Conservation (phyloP, 2,888 invertebrate genomes). For the Ornithoptera alexandrae region DNA sequence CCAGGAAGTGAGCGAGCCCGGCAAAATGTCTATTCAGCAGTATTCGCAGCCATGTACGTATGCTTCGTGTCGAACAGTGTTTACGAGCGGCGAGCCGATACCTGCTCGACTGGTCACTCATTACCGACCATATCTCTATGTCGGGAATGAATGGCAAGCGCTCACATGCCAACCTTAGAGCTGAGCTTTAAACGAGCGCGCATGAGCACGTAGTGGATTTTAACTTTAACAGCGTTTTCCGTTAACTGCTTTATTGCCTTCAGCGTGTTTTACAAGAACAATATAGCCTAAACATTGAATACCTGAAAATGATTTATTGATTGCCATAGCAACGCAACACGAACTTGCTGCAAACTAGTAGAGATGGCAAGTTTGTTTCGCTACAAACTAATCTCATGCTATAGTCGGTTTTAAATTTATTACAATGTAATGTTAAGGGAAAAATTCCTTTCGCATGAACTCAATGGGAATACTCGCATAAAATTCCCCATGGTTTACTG, state of each 20-base stretch:
- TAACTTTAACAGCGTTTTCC: constrained; percentile 55
- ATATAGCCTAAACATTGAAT: constrained; percentile 39
- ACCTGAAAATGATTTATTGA: constrained; percentile 35
- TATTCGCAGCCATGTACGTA: constrained; percentile 68
- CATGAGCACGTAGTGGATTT: constrained; percentile 62
- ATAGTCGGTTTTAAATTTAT: constrained; percentile 27
- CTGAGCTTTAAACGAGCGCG: constrained; percentile 61
- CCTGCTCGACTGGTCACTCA: constrained; percentile 65
- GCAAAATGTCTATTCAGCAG: constrained; percentile 68
- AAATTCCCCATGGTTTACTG: constrained; percentile 35
- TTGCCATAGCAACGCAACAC: constrained; percentile 19
- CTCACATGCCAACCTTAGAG: constrained; percentile 64
- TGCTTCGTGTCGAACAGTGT: constrained; percentile 67
- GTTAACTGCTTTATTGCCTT: constrained; percentile 58
- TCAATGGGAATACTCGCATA: constrained; percentile 33
- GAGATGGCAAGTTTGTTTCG: constrained; percentile 2
- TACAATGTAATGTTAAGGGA: constrained; percentile 24
- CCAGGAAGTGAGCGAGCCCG: constrained; percentile 61
- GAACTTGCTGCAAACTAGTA: constrained; percentile 5
- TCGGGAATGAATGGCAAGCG: constrained; percentile 72
- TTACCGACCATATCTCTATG: constrained; percentile 75
- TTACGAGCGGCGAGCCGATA: constrained; percentile 75
- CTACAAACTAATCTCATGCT: constrained; percentile 21
- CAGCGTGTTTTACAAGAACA: constrained; percentile 51
- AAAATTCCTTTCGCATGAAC: constrained; percentile 31